Evolutionary conservation across 2,113 vertebrate species (phyloP).

Genomic region (Sylvia atricapilla): DNA sequence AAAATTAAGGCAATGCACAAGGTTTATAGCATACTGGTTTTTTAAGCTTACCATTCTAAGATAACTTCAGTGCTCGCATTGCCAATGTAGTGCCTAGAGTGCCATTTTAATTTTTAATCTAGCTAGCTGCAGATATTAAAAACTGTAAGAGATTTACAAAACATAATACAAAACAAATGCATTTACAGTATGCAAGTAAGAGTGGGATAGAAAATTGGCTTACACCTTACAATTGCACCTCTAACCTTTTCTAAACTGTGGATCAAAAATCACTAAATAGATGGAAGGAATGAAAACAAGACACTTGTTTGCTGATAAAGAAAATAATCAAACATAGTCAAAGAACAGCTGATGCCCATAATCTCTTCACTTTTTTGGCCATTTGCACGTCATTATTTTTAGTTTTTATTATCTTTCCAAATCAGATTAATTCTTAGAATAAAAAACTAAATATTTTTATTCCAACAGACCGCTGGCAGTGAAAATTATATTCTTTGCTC

Average conservation of each 20-base stretch:
- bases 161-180: not conserved
- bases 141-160: not conserved
- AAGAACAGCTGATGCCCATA: not conserved
- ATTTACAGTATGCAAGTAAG: not conserved
- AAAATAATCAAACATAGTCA: not conserved
- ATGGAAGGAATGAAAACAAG: not conserved
- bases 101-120: not conserved
- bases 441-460: not conserved
- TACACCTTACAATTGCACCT: not conserved
- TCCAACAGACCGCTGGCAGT: not conserved
- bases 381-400: accelerated
- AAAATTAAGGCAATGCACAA: not conserved
- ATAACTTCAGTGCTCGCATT: not conserved
- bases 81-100: not conserved
- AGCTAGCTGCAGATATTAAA: not conserved
- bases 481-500: not conserved
- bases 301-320: not conserved
- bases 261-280: not conserved
- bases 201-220: not conserved
- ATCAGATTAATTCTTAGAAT: not conserved
- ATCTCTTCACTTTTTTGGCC: not conserved
- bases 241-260: not conserved
- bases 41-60: not conserved
- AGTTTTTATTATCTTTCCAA: not conserved
- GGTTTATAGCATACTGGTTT: not conserved